Conservation (phyloP, 2,113 vertebrate genomes). For the Cephalopholis sonnerati region DNA sequence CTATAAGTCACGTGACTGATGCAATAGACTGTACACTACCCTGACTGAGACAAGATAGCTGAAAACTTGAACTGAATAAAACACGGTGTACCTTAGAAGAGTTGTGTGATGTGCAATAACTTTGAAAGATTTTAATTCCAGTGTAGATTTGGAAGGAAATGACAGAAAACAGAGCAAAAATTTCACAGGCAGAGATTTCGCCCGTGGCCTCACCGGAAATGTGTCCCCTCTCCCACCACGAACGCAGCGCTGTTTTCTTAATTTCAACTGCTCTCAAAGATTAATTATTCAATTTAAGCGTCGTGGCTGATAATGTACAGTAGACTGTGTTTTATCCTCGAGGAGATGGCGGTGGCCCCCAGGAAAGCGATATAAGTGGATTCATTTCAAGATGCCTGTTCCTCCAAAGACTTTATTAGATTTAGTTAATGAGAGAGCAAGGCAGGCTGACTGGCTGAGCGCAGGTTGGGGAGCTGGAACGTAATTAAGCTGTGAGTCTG, state of each 20-base stretch:
- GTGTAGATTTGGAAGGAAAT: not conserved
- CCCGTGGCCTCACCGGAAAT: not conserved
- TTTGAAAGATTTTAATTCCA: not conserved
- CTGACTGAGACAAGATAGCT: not conserved
- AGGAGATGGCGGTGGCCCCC: slow-evolving; percentile 66
- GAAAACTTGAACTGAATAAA: not conserved
- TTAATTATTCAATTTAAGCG: slow-evolving; percentile 77
- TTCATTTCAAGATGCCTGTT: slow-evolving; percentile 81
- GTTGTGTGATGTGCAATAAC: not conserved
- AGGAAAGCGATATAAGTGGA: slow-evolving; percentile 81
- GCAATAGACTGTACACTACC: not conserved
- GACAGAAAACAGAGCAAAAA: slow-evolving; percentile 5
- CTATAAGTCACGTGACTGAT: not conserved
- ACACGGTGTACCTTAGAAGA: not conserved
- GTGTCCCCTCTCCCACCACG: not conserved
- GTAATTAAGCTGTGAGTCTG: slow-evolving; percentile 82
- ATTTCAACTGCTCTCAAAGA: slow-evolving; percentile 66
- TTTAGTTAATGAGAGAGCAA: slow-evolving; percentile 83
- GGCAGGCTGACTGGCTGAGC: slow-evolving; percentile 68
- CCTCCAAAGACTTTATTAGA: slow-evolving; percentile 84
- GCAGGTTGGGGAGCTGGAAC: slow-evolving; percentile 82
- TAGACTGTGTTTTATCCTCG: slow-evolving; percentile 67
- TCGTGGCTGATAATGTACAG: slow-evolving; percentile 64
- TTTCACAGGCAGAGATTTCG: not conserved
- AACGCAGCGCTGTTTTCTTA: slow-evolving; percentile 50